Evolutionary conservation across 2,113 vertebrate genomes (phyloP), one percentile per base, ranked within the genome.

Genomic region (Misgurnus mizolepis): DNA sequence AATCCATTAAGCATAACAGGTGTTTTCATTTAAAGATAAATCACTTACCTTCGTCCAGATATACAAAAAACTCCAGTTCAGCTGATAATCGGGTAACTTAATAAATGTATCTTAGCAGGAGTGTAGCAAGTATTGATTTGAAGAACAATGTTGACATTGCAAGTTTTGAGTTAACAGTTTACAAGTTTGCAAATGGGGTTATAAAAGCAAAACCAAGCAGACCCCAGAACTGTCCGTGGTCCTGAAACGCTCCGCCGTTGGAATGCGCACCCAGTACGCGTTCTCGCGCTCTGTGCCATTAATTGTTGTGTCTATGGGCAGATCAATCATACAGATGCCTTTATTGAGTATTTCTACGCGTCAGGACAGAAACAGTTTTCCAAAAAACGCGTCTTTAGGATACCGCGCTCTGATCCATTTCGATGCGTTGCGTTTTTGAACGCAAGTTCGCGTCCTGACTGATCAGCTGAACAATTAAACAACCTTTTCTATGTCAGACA

Each of bases 151-250:
- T 55, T 40, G 8, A 6, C 22, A 34, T 6, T 55, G 4, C 50
- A 56, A 56, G 50, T 72, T 41, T 15, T 71, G 17, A 55, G 50
- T 17, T 18, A 18, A 18, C n/a, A 7, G n/a, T 8, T 7, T 58
- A 58, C 7, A 14, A n/a, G n/a, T 3, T 56, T 15, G 53, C 53
- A 50, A 50, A 50, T 58, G 55, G 55, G n/a, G 18, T 58, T 58
- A 8, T 58, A 14, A 53, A 3, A 53, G 17, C 18, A 18, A 58
- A n/a, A 18, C 49, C 12, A 11, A 56, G 53, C 17, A 41, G 39
- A 43, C 45, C 18, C 17, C 12, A 45, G 67, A 41, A 47, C 78
- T 69, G 67, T 79, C 78, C 78, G 71, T 56, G 12, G 78, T 79
- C 50, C 67, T 79, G 78, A 79, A 70, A 70, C 17, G 18, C 55